Conservation (phyloP, 2,888 invertebrate species). For the Eretmocerus hayati region DNA sequence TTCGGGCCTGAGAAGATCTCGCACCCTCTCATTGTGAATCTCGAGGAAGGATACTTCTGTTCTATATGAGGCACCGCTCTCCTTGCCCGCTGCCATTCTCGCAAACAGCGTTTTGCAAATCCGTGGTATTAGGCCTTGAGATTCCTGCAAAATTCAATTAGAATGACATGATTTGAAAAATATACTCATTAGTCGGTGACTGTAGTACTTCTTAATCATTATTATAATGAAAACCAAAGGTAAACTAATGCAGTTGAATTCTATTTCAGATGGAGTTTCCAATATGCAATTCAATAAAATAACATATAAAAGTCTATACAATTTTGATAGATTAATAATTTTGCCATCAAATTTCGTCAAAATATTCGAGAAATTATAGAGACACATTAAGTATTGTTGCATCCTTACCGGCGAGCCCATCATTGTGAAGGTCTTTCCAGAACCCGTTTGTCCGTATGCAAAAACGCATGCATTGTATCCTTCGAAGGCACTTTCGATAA, state of each 20-base stretch:
- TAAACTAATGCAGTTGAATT: no score
- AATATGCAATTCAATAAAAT: no score
- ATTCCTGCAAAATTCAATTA: conserved; percentile 58
- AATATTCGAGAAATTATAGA: background rate
- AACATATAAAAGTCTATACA: no score
- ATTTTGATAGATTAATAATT: no score
- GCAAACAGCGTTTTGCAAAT: conserved; percentile 79
- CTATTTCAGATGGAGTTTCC: no score
- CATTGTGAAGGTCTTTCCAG: conserved; percentile 89
- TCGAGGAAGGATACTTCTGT: conserved; percentile 82
- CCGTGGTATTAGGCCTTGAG: conserved; percentile 76
- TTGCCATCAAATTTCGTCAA: no score
- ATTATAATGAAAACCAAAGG: no score
- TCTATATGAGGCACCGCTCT: conserved; percentile 74
- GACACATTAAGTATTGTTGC: no score
- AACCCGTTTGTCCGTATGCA: conserved; percentile 87
- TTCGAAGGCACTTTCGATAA: conserved; percentile 73
- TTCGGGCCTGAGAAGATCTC: conserved; percentile 58
- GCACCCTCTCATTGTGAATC: conserved; percentile 79
- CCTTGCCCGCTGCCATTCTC: conserved; percentile 73
- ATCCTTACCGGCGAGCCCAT: conserved; percentile 74
- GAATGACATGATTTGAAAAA: no score
- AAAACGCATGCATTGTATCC: conserved; percentile 88
- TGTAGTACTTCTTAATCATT: no score
- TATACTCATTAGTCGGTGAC: no score